These are phyloP conservation scores for Phenacoccus solenopsis DNA, from an alignment of 1,140 invertebrate species.

Conservation along the genomic window DNA sequence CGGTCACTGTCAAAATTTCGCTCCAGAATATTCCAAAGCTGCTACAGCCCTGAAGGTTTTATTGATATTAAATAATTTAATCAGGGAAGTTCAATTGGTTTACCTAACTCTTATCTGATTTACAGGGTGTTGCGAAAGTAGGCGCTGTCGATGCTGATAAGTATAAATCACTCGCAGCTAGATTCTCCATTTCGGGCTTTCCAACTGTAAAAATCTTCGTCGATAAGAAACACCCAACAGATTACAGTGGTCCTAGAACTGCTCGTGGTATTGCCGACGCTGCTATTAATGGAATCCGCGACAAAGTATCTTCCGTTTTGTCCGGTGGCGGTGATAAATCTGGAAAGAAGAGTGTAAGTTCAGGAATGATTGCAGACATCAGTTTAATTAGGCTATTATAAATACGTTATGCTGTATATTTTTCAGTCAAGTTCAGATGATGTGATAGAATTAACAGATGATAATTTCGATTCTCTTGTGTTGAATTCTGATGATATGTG, in stretches of 20 bases:
- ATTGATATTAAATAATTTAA: neutral
- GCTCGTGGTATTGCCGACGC: slow-evolving; percentile 76
- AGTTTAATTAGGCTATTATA: neutral
- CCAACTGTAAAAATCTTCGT: slow-evolving; percentile 93
- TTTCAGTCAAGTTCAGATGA: slow-evolving; percentile 35
- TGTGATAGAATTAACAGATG: slow-evolving; percentile 80
- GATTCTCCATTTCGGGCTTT: slow-evolving; percentile 79
- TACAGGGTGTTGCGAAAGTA: slow-evolving; percentile 80
- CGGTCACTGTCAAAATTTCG: slow-evolving; percentile 53
- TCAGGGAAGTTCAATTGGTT: too few species aligned
- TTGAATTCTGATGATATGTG: slow-evolving; percentile 72
- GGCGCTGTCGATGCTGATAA: slow-evolving; percentile 86
- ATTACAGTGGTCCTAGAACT: slow-evolving; percentile 75
- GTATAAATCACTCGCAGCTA: slow-evolving; percentile 63
- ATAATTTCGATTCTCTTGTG: slow-evolving; percentile 82
- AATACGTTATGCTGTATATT: neutral
- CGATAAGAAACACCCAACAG: slow-evolving; percentile 74
- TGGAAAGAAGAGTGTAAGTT: slow-evolving; percentile 19
- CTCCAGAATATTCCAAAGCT: slow-evolving; percentile 67
- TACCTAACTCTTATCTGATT: slow-evolving; percentile 26
- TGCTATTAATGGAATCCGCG: slow-evolving; percentile 54
- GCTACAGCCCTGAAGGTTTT: slow-evolving; percentile 71
- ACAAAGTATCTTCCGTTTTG: slow-evolving; percentile 53
- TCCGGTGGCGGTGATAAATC: slow-evolving; percentile 33
- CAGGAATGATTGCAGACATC: neutral